Base-by-base conservation (phyloP, 2,888 invertebrate species). In the Tenthredo distinguenda region DNA sequence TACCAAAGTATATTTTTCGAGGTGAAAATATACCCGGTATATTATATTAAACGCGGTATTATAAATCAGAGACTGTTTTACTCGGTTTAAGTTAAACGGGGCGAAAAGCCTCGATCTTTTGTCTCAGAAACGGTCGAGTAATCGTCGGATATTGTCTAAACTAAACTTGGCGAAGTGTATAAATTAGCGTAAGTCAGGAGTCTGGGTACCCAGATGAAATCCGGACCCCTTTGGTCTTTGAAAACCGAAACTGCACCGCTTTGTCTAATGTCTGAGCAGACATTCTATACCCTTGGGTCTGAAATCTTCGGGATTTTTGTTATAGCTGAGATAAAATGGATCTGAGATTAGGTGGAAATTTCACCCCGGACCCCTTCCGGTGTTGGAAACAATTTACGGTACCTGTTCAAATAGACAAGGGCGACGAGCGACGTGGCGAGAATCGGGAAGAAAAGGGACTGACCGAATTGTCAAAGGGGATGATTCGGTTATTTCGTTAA, bases 321-420 rank as follows among this genome's bases (percentile, higher is more conserved):
- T 47, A 10, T 18, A 18, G 7, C 55, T 2, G 2, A 26, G 21
- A 26, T 15, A 12, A 34, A 31, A 26, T 4, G 31, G 34, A 10
- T 10, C 21, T 65, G 15, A 34, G 10, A 68, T 31, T 34, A 6
- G 9, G 15, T 5, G 47, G 4, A 31, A 43, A 76, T 12, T 47
- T 26, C 26, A 62, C 21, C 62, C 10, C 7, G 1, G 12, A 43
- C 40, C 47, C 47, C 21, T 47, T 47, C 4, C 47, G 12, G 47
- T 76, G 10, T 76, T 10, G 47, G 26, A 26, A 76, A 76, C 76
- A 50, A 76, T 76, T 76, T 18, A 43, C 43, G 43, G 2, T 47
- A 43, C 21, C 76, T 26, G 47, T 26, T 47, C 43, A 71, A 71
- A 76, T 50, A 47, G 21, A 21, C 21, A 43, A 15, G 1, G 12